Evolutionary conservation across 2,797 vertebrate genomes (phyloP).

Genomic region (Notolabrus celidotus): DNA sequence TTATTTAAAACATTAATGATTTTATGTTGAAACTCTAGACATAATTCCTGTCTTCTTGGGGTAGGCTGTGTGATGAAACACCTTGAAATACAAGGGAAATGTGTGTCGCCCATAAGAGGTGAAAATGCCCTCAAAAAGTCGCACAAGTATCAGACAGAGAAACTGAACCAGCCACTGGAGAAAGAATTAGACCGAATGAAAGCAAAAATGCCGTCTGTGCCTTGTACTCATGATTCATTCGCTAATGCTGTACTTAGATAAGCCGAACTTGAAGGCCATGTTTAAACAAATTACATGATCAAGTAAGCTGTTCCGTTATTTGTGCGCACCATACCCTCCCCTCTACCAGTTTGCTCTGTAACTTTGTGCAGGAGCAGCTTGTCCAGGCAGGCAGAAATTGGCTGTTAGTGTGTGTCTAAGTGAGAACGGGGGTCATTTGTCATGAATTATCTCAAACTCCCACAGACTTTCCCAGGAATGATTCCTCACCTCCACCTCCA

Average conservation of each 20-base stretch:
- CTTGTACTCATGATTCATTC: constrained; percentile 32
- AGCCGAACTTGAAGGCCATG: constrained; percentile 25
- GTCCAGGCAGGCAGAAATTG: constrained; percentile 57
- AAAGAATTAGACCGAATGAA: constrained; percentile 9
- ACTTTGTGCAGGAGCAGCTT: constrained; percentile 45
- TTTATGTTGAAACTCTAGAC: neutral
- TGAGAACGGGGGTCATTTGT: constrained; percentile 62
- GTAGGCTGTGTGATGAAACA: neutral
- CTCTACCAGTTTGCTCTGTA: constrained; percentile 11
- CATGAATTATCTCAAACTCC: constrained; percentile 60
- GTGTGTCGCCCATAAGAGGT: neutral
- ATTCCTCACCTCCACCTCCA: constrained; percentile 32
- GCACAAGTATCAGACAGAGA: too few relatives aligned
- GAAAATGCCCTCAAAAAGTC: constrained; percentile 9
- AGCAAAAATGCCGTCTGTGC: constrained; percentile 8
- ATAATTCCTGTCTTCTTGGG: neutral
- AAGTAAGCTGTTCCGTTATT: constrained; percentile 24
- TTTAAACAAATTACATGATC: constrained; percentile 53
- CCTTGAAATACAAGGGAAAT: constrained; percentile 1
- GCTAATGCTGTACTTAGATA: constrained; percentile 6
- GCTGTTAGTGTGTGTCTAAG: neutral
- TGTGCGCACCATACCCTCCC: neutral
- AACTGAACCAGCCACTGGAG: constrained; percentile 1
- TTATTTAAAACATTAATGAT: too few relatives aligned
- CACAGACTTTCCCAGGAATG: constrained; percentile 67